Evolutionary conservation across 2,113 vertebrate species (phyloP).

Genomic region (Scophthalmus maximus): DNA sequence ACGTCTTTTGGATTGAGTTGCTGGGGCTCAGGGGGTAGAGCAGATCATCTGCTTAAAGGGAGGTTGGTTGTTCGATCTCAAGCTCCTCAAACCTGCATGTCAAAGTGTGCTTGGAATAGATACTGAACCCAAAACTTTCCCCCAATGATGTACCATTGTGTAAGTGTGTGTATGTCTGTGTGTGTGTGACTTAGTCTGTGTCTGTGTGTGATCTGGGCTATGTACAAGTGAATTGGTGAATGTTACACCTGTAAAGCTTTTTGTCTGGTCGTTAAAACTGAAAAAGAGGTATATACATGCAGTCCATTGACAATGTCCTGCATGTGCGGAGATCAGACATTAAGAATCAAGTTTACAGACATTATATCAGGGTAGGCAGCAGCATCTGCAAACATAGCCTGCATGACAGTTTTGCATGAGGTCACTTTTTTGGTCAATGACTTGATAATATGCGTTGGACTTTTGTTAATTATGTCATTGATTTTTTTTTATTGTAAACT

Average conservation of each 20-base stretch:
- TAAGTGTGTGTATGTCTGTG: too few species aligned
- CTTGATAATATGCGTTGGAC: too few species aligned
- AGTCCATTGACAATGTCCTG: not conserved
- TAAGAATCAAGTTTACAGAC: not conserved
- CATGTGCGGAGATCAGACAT: not conserved
- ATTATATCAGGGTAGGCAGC: not conserved
- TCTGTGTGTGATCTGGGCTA: not conserved
- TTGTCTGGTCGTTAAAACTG: not conserved
- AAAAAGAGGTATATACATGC: not conserved
- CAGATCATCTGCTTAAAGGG: not conserved
- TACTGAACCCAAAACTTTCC: not conserved
- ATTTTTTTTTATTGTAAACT: not conserved
- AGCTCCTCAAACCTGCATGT: not conserved
- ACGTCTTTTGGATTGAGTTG: not conserved
- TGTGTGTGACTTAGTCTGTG: not conserved
- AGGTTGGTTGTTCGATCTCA: not conserved
- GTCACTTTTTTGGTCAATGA: not conserved
- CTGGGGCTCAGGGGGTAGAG: not conserved
- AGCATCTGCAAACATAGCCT: not conserved
- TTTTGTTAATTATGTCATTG: slow-evolving; percentile 6
- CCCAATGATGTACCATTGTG: not conserved
- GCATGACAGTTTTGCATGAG: not conserved
- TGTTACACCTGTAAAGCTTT: too few species aligned
- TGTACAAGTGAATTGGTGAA: not conserved
- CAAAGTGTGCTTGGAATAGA: not conserved